A percentile compares a stretch with the other conserved stretches of the same genome.
phyloP scores from a whole-genome alignment of 2,888 invertebrate genomes.

The Amphipoea oculea region DNA sequence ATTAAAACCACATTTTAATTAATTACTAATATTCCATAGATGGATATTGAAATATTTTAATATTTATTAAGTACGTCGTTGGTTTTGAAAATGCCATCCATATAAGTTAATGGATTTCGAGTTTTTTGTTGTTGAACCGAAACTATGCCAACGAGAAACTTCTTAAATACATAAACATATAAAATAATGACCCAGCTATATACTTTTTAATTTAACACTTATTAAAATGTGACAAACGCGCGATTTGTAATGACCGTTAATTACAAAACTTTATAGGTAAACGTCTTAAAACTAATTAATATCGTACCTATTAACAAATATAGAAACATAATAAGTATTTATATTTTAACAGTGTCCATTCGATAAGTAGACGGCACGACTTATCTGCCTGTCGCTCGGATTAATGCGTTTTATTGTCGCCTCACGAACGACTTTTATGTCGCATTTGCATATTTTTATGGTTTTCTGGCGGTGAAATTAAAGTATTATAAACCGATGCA shows the following conservation, averaged over 20 bases:
- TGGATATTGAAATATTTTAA: neutral
- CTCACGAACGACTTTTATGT: constrained; percentile 83
- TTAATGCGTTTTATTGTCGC: constrained; percentile 82
- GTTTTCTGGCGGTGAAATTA: constrained; percentile 89
- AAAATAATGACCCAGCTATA: neutral
- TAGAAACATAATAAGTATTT: constrained; percentile 29
- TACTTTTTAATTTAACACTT: constrained; percentile 27
- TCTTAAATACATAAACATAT: constrained; percentile 18
- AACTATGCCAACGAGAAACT: neutral
- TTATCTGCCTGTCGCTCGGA: constrained; percentile 67
- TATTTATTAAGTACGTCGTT: neutral
- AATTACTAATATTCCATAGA: neutral
- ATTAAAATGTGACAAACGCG: constrained; percentile 29
- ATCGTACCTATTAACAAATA: constrained; percentile 19
- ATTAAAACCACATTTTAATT: neutral
- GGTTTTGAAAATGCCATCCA: neutral
- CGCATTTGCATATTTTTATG: constrained; percentile 89
- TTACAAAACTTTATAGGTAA: constrained; percentile 16
- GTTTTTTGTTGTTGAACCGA: neutral
- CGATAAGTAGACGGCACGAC: constrained; percentile 54
- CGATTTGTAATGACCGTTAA: constrained; percentile 21
- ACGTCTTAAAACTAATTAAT: constrained; percentile 33
- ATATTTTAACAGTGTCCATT: constrained; percentile 50
- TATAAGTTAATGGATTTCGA: neutral
- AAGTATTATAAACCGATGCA: constrained; percentile 88